Conservation (phyloP, 2,888 invertebrate genomes). For the Melanostoma scalare region DNA sequence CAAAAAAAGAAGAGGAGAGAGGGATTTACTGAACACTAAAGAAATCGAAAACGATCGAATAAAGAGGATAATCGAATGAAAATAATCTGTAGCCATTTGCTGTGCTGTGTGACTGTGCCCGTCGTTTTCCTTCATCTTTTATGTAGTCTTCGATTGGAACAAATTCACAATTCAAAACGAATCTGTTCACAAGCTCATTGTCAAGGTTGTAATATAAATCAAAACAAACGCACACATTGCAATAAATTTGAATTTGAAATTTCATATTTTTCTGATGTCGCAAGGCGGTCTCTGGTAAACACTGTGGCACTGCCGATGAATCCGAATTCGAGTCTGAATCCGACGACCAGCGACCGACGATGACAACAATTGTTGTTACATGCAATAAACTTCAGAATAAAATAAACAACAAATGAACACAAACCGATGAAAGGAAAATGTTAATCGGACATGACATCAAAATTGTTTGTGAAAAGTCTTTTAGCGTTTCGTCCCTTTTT, state of each 20-base stretch:
- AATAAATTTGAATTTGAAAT: slow-evolving; percentile 73
- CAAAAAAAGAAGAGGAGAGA: background rate
- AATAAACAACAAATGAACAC: slow-evolving; percentile 30
- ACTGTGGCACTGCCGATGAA: background rate
- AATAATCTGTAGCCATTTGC: background rate
- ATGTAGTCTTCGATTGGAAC: background rate
- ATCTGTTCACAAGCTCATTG: slow-evolving; percentile 45
- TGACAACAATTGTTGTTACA: slow-evolving; percentile 26
- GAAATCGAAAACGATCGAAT: slow-evolving; percentile 58
- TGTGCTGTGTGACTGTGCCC: background rate
- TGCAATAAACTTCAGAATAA: slow-evolving; percentile 21
- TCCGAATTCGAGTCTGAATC: background rate
- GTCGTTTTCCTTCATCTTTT: background rate
- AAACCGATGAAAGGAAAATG: slow-evolving; percentile 56
- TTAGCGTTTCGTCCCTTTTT: slow-evolving; percentile 16
- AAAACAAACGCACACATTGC: slow-evolving; percentile 54
- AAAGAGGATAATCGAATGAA: background rate
- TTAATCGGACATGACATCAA: slow-evolving; percentile 71
- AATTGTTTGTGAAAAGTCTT: slow-evolving; percentile 56
- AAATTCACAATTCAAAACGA: slow-evolving; percentile 35
- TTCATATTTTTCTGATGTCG: slow-evolving; percentile 61
- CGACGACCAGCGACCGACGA: slow-evolving; percentile 11
- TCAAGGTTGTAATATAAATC: slow-evolving; percentile 71
- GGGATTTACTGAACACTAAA: slow-evolving; percentile 23
- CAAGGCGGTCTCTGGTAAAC: background rate